phyloP scores from a whole-genome alignment of 2,797 vertebrate species.

The Scolopax bukidnonensis region DNA sequence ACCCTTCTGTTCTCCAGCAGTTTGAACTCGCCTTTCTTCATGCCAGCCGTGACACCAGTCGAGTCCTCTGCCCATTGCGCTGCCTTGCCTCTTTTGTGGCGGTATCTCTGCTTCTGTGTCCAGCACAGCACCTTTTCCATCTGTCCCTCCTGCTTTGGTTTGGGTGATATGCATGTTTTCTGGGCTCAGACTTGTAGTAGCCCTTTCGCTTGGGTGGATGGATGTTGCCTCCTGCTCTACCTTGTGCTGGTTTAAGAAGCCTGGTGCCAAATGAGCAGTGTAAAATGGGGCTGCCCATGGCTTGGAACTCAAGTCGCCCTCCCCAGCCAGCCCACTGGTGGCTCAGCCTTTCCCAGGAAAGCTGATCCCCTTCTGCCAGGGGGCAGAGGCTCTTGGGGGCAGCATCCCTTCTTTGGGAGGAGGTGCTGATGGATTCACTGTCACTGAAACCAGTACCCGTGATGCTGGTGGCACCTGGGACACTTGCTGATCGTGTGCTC shows the following conservation, averaged over 20 bases:
- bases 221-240: neutral
- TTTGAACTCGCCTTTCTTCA: neutral
- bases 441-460: neutral
- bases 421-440: neutral
- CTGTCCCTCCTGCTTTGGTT: neutral
- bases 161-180: neutral
- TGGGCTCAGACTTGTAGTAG: neutral
- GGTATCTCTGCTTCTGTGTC: neutral
- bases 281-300: neutral
- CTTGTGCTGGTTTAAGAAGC: neutral
- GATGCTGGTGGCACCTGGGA: neutral
- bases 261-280: neutral
- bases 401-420: neutral
- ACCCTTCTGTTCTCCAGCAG: neutral
- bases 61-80: fast-evolving
- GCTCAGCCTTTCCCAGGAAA: neutral
- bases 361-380: neutral
- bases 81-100: neutral
- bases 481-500: neutral
- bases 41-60: neutral
- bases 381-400: neutral
- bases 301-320: neutral
- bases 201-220: neutral
- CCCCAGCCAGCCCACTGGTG: neutral
- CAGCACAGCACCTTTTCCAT: neutral